Evolutionary conservation across 2,113 vertebrate species (phyloP).

Genomic region (Andinoacara biseriatus): DNA sequence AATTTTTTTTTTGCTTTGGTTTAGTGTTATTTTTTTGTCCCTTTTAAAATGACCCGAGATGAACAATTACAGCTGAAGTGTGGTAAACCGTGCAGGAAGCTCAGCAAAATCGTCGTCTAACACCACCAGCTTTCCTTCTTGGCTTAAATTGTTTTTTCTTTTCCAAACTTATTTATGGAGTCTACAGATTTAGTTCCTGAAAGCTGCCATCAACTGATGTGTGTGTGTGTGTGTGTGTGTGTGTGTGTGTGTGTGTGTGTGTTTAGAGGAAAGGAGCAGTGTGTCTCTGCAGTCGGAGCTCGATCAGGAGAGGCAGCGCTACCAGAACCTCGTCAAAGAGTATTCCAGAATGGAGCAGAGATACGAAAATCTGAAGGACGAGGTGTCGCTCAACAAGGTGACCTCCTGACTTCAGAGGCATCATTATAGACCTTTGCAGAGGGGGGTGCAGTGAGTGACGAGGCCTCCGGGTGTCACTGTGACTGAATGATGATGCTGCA

Average conservation of each 20-base stretch:
- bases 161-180: neutral
- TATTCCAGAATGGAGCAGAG: constrained; percentile 91
- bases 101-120: neutral
- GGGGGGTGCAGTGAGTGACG: too few species aligned
- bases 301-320: constrained; percentile 87
- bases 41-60: too few species aligned
- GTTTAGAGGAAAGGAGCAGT: constrained; percentile 53
- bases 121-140: neutral
- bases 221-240: neutral
- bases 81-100: neutral
- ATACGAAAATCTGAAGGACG: constrained; percentile 91
- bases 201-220: neutral
- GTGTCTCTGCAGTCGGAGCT: constrained; percentile 85
- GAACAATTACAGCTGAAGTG: neutral
- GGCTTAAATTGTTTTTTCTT: neutral
- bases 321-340: constrained; percentile 95
- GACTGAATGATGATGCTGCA: too few species aligned
- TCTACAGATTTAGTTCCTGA: neutral
- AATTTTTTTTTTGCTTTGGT: neutral
- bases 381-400: constrained; percentile 84
- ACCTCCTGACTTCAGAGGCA: neutral
- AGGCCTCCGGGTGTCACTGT: too few species aligned
- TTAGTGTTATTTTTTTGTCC: neutral
- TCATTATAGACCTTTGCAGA: neutral
- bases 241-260: neutral